Evolutionary conservation across 2,888 invertebrate genomes (phyloP), one percentile per base, ranked within the genome.

Genomic region (Caenorhabditis macrosperma): DNA sequence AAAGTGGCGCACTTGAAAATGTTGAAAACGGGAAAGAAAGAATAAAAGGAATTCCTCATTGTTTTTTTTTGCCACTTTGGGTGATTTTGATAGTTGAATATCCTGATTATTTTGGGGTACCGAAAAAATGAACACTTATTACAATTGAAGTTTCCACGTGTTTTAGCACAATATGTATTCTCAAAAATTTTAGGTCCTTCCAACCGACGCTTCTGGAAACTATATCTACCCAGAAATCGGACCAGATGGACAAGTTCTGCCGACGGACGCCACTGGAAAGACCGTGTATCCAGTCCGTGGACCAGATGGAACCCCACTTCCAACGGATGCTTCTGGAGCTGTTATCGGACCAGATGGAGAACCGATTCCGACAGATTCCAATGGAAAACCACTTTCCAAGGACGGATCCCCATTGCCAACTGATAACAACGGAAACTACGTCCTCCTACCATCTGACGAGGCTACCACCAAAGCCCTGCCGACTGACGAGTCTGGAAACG

Each of bases 261-360:
- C 82, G 20, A 81, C 77, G n/a, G 69, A 77, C 55, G 46, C 35
- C 4, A 41, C 26, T 24, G 33, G 46, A 35, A 50, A 54, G 12
- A 60, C 69, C 15, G 60, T 81, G 35, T 71, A 76, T 30, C 24
- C 71, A 76, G 52, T 72, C 17, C 28, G 57, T 28, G 66, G 67
- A 46, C 57, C 68, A 50, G 55, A 57, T 10, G 41, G 54, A 61
- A 46, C 59, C n/a, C 67, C 75, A 57, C 68, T 82, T 20, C 81
- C 82, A n/a, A 87, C 85, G 15, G 84, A 86, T 44, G 76, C 28
- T 5, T 59, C 68, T 24, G 86, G 85, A n/a, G 52, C 50, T 26
- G 44, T 28, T 5, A 75, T 63, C 20, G 78, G 64, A 33, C 67
- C 59, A 24, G 78, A 69, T 15, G 64, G 64, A 12, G 54, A 66